Conservation (phyloP, 2,113 vertebrate species). For the Neodontobutis hainanensis region DNA sequence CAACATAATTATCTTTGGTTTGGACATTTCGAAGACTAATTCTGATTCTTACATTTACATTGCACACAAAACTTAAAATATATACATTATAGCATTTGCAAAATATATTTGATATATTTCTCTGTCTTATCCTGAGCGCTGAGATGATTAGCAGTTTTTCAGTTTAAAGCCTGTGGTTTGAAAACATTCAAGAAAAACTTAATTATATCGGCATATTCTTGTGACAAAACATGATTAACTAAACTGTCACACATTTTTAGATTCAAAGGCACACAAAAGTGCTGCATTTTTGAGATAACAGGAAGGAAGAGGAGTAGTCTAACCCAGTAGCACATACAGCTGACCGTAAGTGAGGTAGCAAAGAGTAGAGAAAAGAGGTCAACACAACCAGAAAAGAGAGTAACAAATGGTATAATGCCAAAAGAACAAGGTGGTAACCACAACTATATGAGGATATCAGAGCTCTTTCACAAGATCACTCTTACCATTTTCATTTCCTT, state of each 20-base stretch:
- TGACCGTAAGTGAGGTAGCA: conserved; percentile 49
- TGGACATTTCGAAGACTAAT: conserved; percentile 9
- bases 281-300: conserved; percentile 19
- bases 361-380: conserved; percentile 14
- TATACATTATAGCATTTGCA: neutral
- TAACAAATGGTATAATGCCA: conserved; percentile 19
- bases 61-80: conserved; percentile 16
- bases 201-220: conserved; percentile 12
- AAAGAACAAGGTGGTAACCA: neutral
- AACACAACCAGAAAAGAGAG: neutral
- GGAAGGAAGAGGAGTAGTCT: conserved; percentile 19
- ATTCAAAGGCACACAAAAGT: conserved; percentile 40
- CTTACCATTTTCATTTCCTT: neutral
- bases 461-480: neutral
- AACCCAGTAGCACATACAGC: conserved; percentile 7
- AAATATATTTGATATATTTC: neutral
- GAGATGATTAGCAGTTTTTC: neutral
- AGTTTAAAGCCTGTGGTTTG: neutral
- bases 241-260: conserved; percentile 20
- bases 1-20: conserved; percentile 12
- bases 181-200: conserved; percentile 33
- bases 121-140: conserved; percentile 2
- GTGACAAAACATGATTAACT: conserved; percentile 8
- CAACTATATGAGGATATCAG: neutral
- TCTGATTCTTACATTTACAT: conserved; percentile 1